Evolutionary conservation across 2,888 invertebrate species (phyloP).

Genomic region (Sceliomorpha sp.): DNA sequence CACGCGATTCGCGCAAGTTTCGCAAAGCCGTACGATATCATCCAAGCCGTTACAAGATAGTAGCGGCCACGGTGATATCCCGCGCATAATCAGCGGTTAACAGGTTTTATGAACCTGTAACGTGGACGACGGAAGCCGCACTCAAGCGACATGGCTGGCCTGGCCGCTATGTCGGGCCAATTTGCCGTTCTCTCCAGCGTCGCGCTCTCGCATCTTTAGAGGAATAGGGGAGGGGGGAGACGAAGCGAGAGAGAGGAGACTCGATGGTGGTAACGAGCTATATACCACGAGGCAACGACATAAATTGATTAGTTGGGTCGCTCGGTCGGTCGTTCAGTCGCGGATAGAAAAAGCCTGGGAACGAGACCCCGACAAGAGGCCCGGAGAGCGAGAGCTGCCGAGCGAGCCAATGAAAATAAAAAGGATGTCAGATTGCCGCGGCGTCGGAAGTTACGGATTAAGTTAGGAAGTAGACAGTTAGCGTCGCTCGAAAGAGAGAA

Average conservation of each 20-base stretch:
- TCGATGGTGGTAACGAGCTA: conserved; percentile 59
- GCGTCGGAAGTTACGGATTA: conserved; percentile 81
- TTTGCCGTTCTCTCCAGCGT: conserved; percentile 57
- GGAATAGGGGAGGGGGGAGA: conserved; percentile 30
- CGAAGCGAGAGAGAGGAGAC: conserved; percentile 49
- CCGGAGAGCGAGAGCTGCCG: conserved; percentile 58
- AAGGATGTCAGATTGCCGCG: conserved; percentile 81
- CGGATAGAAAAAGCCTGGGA: conserved; percentile 80
- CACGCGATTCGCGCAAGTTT: conserved; percentile 21
- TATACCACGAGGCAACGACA: conserved; percentile 68
- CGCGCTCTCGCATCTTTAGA: conserved; percentile 29
- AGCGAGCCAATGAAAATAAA: conserved; percentile 79
- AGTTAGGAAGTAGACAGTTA: conserved; percentile 81
- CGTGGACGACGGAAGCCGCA: conserved; percentile 77
- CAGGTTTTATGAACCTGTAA: conserved; percentile 79
- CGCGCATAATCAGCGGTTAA: conserved; percentile 73
- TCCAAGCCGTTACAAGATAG: conserved; percentile 49
- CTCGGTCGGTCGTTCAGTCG: conserved; percentile 64
- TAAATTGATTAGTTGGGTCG: conserved; percentile 79
- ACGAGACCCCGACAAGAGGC: conserved; percentile 75
- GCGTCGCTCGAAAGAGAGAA: conserved; percentile 67
- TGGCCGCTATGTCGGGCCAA: conserved; percentile 62
- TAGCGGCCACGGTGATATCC: conserved; percentile 62
- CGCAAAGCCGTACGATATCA: conserved; percentile 22
- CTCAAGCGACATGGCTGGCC: conserved; percentile 69